phyloP scores from a whole-genome alignment of 2,113 vertebrate species.

The Onychorhynchus coronatus region DNA sequence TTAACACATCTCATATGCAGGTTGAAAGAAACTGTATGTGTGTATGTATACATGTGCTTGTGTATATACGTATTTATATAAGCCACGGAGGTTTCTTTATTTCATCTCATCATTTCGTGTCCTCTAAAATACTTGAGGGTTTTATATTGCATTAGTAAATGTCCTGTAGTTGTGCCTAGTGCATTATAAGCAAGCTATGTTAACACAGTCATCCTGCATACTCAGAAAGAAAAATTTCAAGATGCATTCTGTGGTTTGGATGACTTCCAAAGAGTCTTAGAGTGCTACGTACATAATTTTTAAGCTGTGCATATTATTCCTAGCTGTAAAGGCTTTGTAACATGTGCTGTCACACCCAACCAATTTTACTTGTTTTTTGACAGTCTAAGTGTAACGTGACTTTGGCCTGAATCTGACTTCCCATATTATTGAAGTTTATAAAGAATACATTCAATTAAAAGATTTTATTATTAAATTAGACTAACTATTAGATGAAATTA shows the following conservation, averaged over 20 bases:
- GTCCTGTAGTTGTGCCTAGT: conserved; percentile 1
- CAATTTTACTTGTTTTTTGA: background rate
- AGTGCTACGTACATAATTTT: background rate
- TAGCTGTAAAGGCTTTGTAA: conserved; percentile 32
- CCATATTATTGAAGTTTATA: background rate
- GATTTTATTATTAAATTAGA: background rate
- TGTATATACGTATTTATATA: background rate
- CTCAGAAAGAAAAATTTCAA: background rate
- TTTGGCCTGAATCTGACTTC: background rate
- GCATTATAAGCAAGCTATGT: conserved; percentile 16
- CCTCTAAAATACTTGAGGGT: conserved; percentile 40
- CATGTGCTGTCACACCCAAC: conserved; percentile 27
- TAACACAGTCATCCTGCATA: background rate
- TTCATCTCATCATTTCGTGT: conserved; percentile 26
- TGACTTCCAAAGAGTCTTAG: conserved; percentile 64
- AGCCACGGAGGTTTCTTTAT: background rate
- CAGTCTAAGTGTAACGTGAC: background rate
- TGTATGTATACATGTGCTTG: conserved; percentile 26
- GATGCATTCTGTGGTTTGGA: conserved; percentile 21
- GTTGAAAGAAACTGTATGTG: conserved; percentile 19
- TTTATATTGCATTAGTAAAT: conserved; percentile 42
- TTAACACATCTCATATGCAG: conserved; percentile 43
- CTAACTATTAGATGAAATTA: background rate
- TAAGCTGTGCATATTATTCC: background rate
- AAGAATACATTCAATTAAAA: background rate